Percentiles rank a stretch among this genome's conserved stretches.
These are phyloP conservation scores for Meteorus colon DNA, from an alignment of 2,888 invertebrate species.

Conservation along the genomic window DNA sequence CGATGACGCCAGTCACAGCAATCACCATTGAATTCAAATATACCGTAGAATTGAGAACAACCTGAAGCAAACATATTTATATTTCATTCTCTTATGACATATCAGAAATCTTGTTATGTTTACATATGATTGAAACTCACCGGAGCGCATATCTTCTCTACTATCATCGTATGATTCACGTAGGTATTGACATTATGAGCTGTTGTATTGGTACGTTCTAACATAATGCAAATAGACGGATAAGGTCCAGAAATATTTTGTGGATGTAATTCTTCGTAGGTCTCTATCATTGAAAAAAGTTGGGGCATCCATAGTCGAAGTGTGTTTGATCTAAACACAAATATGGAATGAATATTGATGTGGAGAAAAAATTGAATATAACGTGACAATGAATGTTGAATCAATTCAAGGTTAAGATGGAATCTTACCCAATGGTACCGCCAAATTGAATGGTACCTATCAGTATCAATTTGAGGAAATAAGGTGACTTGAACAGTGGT, in stretches of 20 bases:
- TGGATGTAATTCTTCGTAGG: conserved; percentile 64
- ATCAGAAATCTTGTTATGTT: background rate
- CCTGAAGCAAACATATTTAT: conserved; percentile 56
- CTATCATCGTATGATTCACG: conserved; percentile 42
- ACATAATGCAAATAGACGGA: conserved; percentile 62
- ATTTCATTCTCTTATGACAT: background rate
- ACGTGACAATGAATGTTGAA: background rate
- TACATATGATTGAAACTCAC: conserved; percentile 38
- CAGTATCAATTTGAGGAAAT: conserved; percentile 78
- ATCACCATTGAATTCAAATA: conserved; percentile 83
- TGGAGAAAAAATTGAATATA: conserved; percentile 14
- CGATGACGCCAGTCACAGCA: conserved; percentile 78
- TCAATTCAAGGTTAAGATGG: background rate
- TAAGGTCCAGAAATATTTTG: conserved; percentile 50
- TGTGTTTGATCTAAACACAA: conserved; percentile 81
- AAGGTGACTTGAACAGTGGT: conserved; percentile 80
- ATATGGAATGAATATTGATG: conserved; percentile 1
- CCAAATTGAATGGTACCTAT: conserved; percentile 80
- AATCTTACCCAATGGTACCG: conserved; percentile 79
- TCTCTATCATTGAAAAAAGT: conserved; percentile 82
- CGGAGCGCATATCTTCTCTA: conserved; percentile 48
- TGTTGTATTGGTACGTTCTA: conserved; percentile 52
- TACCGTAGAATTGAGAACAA: conserved; percentile 76
- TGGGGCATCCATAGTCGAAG: conserved; percentile 92
- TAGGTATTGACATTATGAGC: conserved; percentile 44